phyloP scores from a whole-genome alignment of 2,888 invertebrate species.

The Epinotia brunnichana region DNA sequence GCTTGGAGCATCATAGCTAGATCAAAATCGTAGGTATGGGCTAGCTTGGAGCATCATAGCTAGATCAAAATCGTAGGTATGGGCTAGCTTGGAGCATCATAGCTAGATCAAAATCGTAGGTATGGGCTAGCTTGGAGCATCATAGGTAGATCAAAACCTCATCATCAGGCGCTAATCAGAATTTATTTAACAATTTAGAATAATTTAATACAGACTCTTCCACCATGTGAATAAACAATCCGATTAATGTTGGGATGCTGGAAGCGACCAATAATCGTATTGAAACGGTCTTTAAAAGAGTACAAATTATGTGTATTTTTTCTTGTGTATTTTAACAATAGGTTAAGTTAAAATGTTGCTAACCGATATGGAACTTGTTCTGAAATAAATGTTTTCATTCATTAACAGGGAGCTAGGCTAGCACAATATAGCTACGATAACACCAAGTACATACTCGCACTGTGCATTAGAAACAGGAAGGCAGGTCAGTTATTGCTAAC shows the following conservation, averaged over 20 bases:
- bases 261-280: not conserved
- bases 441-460: too few species aligned
- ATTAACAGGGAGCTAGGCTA: not conserved
- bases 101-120: not conserved
- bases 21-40: too few species aligned
- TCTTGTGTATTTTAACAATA: too few species aligned
- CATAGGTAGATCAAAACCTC: not conserved
- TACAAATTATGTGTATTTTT: too few species aligned
- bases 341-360: too few species aligned
- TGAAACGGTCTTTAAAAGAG: constrained; percentile 2
- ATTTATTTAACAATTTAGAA: not conserved
- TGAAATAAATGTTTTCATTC: too few species aligned
- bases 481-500: too few species aligned
- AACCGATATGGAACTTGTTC: too few species aligned
- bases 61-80: not conserved
- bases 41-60: not conserved
- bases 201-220: not conserved
- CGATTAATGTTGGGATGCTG: not conserved
- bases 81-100: not conserved
- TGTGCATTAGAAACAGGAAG: too few species aligned
- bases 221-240: not conserved
- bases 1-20: not conserved
- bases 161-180: not conserved
- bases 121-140: not conserved
- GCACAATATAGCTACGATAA: too few species aligned